These are phyloP conservation scores for Nymphalis c-album DNA, from an alignment of 2,888 invertebrate genomes.

Conservation along the genomic window DNA sequence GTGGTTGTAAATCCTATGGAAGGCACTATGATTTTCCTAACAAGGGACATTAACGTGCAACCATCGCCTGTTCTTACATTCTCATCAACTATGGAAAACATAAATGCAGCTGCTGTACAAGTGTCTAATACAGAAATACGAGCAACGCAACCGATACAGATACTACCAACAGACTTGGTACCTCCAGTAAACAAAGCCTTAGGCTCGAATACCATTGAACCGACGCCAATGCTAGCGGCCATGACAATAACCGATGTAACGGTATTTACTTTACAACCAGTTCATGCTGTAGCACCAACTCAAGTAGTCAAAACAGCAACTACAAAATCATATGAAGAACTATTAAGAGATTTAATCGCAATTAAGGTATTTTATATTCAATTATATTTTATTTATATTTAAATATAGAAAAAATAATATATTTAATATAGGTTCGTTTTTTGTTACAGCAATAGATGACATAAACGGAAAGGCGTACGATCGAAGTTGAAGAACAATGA, in stretches of 20 bases:
- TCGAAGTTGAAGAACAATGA: not conserved
- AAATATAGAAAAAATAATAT: not conserved
- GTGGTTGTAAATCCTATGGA: constrained; percentile 50
- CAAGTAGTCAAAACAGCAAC: constrained; percentile 12
- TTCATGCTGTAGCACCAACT: constrained; percentile 23
- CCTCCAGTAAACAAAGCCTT: not conserved
- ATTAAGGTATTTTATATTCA: not conserved
- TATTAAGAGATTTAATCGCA: constrained; percentile 2
- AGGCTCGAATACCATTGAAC: not conserved
- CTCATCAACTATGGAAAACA: not conserved
- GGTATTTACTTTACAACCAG: not conserved
- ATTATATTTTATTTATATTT: not conserved
- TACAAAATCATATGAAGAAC: constrained; percentile 7
- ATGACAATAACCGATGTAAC: not conserved
- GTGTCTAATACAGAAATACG: not conserved
- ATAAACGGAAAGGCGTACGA: not conserved
- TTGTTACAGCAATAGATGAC: not conserved
- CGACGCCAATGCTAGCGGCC: constrained; percentile 7
- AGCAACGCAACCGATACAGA: not conserved
- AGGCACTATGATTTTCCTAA: constrained; percentile 19
- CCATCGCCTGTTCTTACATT: constrained; percentile 23
- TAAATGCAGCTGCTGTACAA: not conserved
- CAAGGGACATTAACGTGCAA: constrained; percentile 26
- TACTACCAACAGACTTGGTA: not conserved
- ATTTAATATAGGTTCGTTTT: not conserved